Base-by-base conservation (phyloP, 2,888 invertebrate genomes). In the Epicampocera succincta region DNA sequence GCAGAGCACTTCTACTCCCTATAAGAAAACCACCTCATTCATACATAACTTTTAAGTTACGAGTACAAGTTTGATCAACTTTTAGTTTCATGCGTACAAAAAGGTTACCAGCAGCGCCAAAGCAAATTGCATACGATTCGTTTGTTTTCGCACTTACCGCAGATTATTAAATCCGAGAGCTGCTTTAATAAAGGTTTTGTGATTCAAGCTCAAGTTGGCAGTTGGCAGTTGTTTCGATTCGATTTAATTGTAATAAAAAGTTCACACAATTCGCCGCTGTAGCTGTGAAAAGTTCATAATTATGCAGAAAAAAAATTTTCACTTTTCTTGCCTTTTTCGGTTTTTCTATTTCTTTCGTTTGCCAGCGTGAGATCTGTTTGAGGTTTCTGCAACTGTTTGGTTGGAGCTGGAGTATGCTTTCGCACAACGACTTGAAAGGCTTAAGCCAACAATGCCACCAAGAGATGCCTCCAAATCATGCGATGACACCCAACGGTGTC, bases 401-500 rank as follows among this genome's bases (percentile, higher is more conserved):
- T 42, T 60, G 42, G n/a, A 58, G 52, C 33, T n/a, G 42, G 17
- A 15, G 42, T 21, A 15, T 19, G 25, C 25, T 21, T 61, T 29
- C 60, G 33, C 44, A 15, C 60, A 56, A 44, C 54, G 56, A 52
- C 66, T 72, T 52, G 21, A 33, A 61, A 61, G 61, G 38, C 52
- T 33, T 50, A 60, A 58, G 42, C 63, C 73, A 81, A 71, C 69
- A 69, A 54, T 69, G 61, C 54, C 69, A 69, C 63, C 50, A 44
- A 69, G 63, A 74, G 74, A 82, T 78, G 48, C 74, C 82, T 74
- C 74, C 74, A 71, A 75, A 78, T 78, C 82, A 82, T 82, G 82
- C 78, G 78, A 82, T 82, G 82, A 78, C 82, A 82, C 82, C 77
- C 74, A 78, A 78, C 78, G 78, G 82, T 82, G 82, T 82, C 82